phyloP scores from a whole-genome alignment of 2,797 vertebrate genomes.

The Parauchenoglanis punctatus region DNA sequence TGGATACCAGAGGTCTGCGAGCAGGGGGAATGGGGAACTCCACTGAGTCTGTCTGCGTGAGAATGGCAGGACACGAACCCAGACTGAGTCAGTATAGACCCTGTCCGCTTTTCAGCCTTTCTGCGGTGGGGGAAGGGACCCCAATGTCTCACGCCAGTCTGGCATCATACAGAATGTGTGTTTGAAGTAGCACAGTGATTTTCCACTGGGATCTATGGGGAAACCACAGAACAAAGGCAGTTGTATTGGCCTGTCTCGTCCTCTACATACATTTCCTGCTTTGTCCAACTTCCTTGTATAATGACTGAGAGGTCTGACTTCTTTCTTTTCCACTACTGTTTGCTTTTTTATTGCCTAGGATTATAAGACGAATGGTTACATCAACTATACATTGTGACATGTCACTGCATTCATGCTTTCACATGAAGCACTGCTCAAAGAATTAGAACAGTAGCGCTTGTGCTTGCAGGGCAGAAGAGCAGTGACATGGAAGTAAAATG shows the following conservation, averaged over 20 bases:
- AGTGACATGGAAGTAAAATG: constrained; percentile 56
- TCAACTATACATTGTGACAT: background rate
- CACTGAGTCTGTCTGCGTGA: constrained; percentile 64
- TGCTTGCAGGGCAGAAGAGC: constrained; percentile 66
- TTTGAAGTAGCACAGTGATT: constrained; percentile 63
- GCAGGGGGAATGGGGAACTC: constrained; percentile 48
- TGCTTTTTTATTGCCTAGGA: constrained; percentile 14
- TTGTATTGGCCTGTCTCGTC: constrained; percentile 51
- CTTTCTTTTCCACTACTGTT: constrained; percentile 19
- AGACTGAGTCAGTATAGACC: constrained; percentile 71
- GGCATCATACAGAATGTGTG: constrained; percentile 65
- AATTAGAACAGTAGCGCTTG: constrained; percentile 61
- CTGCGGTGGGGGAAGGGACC: constrained; percentile 55
- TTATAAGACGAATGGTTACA: constrained; percentile 15
- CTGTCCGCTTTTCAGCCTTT: constrained; percentile 71
- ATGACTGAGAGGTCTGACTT: constrained; percentile 46
- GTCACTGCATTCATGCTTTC: constrained; percentile 37
- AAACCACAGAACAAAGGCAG: constrained; percentile 70
- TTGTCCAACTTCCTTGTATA: constrained; percentile 42
- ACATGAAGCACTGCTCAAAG: constrained; percentile 43
- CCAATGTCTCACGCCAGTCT: constrained; percentile 45
- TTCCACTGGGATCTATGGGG: constrained; percentile 67
- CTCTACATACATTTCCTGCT: constrained; percentile 60
- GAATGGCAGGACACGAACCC: constrained; percentile 67
- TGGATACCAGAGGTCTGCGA: constrained; percentile 15